Conservation (phyloP, 2,113 vertebrate genomes). For the Pollimyrus isidori region DNA sequence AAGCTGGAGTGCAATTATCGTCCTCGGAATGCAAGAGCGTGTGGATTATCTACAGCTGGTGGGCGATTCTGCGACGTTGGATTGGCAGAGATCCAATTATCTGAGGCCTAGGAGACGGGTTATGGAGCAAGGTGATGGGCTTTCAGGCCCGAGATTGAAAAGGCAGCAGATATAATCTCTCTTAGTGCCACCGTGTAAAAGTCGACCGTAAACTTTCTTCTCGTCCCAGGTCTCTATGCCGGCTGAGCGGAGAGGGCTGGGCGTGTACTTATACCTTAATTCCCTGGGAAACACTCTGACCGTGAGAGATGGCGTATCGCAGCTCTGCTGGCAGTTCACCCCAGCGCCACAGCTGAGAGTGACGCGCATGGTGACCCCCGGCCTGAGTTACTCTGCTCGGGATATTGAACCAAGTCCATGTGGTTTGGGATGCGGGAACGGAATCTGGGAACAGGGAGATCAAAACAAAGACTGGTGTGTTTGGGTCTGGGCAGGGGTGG, state of each 20-base stretch:
- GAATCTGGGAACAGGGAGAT: neutral
- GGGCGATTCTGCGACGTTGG: neutral
- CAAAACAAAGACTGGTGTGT: neutral
- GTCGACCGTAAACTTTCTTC: neutral
- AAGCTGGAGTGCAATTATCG: slow-evolving; percentile 13
- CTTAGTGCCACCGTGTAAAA: neutral
- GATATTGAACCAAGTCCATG: neutral
- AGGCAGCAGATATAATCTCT: slow-evolving; percentile 12
- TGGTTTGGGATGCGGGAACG: neutral
- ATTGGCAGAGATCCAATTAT: slow-evolving; percentile 18
- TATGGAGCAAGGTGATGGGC: slow-evolving; percentile 10
- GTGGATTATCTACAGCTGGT: slow-evolving; percentile 10
- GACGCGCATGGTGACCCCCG: neutral
- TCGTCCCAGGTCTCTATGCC: neutral
- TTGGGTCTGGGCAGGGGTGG: neutral
- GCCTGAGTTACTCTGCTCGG: neutral
- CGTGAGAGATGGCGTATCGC: neutral
- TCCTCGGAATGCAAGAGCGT: slow-evolving; percentile 3
- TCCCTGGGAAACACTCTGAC: neutral
- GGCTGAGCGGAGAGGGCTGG: neutral
- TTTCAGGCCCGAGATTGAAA: neutral
- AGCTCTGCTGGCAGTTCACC: neutral
- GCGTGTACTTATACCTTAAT: neutral
- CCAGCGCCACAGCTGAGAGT: neutral
- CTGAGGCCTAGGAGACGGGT: neutral